Conservation (phyloP, 2,113 vertebrate genomes). For the Tragelaphus strepsiceros region DNA sequence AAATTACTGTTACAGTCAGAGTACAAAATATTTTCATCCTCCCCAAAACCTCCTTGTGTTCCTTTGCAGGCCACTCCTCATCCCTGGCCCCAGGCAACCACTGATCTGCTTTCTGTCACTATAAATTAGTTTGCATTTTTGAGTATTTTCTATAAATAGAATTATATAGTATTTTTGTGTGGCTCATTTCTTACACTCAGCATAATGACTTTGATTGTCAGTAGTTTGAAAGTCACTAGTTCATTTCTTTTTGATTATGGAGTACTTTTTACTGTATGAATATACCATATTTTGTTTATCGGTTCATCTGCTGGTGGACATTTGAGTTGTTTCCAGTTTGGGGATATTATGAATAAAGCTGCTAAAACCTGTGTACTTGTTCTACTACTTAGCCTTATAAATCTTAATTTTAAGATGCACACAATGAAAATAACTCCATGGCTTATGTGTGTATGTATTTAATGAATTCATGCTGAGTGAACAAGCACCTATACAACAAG, state of each 20-base stretch:
- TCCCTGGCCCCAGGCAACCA: not conserved
- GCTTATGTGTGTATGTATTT: not conserved
- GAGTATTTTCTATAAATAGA: constrained; percentile 6
- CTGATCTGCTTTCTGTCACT: not conserved
- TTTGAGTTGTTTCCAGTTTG: not conserved
- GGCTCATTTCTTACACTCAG: not conserved
- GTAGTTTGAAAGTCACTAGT: not conserved
- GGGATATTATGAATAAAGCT: not conserved
- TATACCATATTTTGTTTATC: not conserved
- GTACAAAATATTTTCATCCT: not conserved
- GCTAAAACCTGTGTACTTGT: not conserved
- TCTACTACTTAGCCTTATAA: not conserved
- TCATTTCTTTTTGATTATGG: not conserved
- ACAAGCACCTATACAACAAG: not conserved
- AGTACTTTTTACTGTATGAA: not conserved
- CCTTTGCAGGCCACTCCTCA: not conserved
- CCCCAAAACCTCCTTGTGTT: not conserved
- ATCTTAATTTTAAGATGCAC: not conserved
- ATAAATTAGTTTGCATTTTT: not conserved
- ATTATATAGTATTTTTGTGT: not conserved
- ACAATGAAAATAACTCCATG: not conserved
- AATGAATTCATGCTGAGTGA: not conserved
- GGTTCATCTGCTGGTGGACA: not conserved
- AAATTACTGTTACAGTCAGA: not conserved
- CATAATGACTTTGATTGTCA: not conserved